These are phyloP conservation scores for Oligia strigilis DNA, from an alignment of 2,888 invertebrate genomes.

Conservation along the genomic window DNA sequence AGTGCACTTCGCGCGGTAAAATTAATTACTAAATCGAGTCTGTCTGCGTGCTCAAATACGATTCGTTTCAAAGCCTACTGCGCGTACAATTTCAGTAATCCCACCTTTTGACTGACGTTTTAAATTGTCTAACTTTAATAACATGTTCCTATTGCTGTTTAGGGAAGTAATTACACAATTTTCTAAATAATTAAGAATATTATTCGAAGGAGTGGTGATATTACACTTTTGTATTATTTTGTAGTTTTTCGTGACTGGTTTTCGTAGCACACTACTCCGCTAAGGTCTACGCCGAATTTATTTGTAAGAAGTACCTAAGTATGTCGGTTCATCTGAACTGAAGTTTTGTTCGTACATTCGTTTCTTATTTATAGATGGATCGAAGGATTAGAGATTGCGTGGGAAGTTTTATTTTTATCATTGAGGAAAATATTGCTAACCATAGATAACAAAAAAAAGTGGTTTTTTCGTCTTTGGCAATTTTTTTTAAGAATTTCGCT, in stretches of 20 bases:
- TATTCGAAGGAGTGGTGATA: neutral
- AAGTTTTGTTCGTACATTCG: neutral
- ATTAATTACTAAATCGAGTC: constrained; percentile 90
- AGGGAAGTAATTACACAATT: constrained; percentile 1
- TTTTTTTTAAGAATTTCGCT: neutral
- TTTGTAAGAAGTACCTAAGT: neutral
- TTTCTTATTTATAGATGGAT: neutral
- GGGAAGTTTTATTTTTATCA: neutral
- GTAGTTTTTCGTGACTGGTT: neutral
- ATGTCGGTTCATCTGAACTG: neutral
- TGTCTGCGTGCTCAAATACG: constrained; percentile 81
- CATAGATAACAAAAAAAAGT: too few relatives aligned
- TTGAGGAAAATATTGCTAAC: neutral
- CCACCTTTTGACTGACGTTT: constrained; percentile 63
- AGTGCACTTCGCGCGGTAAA: constrained; percentile 88
- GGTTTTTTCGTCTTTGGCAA: neutral
- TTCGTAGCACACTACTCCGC: constrained; percentile 17
- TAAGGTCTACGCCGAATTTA: neutral
- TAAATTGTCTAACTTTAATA: constrained; percentile 49
- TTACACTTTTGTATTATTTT: neutral
- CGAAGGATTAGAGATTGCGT: neutral
- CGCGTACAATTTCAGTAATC: constrained; percentile 76
- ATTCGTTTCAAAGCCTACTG: constrained; percentile 80
- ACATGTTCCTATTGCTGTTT: constrained; percentile 27
- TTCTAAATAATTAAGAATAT: neutral